Evolutionary conservation across 2,888 invertebrate genomes (phyloP).

Genomic region (Adineta ricciae): DNA sequence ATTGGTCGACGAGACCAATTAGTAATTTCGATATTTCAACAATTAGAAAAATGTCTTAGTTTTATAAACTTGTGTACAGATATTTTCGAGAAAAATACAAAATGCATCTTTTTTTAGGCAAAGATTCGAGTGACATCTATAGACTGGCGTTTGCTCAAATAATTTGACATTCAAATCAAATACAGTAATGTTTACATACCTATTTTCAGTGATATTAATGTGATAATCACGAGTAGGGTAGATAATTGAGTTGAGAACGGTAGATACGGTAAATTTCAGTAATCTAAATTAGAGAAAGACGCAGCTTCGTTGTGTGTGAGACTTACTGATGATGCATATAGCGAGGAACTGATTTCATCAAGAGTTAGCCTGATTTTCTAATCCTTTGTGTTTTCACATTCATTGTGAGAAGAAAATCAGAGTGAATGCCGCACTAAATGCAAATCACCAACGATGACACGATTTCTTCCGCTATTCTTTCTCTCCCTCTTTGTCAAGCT

Average conservation of each 20-base stretch:
- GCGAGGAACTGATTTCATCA: neutral
- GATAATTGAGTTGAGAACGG: neutral
- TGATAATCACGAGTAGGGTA: neutral
- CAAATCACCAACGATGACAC: neutral
- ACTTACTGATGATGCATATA: neutral
- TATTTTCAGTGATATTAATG: neutral
- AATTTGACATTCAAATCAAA: neutral
- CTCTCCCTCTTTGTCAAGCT: neutral
- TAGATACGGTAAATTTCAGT: neutral
- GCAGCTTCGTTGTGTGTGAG: neutral
- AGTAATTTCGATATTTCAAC: neutral
- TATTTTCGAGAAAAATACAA: neutral
- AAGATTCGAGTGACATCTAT: neutral
- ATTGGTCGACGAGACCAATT: neutral
- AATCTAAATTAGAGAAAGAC: too few relatives aligned
- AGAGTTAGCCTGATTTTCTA: neutral
- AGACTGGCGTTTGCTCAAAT: neutral
- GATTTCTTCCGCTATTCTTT: neutral
- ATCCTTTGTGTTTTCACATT: neutral
- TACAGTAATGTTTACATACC: neutral
- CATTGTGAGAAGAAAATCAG: neutral
- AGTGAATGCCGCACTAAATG: neutral
- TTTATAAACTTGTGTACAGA: neutral
- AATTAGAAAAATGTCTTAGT: neutral
- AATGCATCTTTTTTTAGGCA: neutral